Conservation (phyloP, 2,797 vertebrate genomes). For the Trematomus bernacchii region DNA sequence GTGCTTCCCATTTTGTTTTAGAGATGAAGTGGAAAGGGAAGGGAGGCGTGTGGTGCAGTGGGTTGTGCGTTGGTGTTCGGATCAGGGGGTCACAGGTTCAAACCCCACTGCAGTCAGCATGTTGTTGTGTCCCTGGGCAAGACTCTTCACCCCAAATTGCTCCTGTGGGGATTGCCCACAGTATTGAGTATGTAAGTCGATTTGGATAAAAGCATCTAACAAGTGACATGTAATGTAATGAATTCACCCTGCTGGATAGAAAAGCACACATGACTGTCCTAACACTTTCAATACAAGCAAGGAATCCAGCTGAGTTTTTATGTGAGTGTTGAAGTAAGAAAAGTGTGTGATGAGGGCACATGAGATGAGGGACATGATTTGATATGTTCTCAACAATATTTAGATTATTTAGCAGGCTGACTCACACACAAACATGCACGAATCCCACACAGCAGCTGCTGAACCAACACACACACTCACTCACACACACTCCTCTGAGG, state of each 20-base stretch:
- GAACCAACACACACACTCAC: conserved; percentile 18
- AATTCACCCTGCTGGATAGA: neutral
- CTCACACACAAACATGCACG: conserved; percentile 47
- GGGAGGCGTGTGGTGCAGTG: no score
- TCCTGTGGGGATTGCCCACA: no score
- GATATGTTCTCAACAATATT: conserved; percentile 29
- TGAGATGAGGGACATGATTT: conserved; percentile 28
- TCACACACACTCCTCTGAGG: conserved; percentile 47
- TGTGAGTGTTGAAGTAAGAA: neutral
- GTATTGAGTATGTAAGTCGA: no score
- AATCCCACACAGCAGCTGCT: conserved; percentile 40
- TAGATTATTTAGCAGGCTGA: conserved; percentile 41
- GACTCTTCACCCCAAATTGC: no score
- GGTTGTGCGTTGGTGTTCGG: no score
- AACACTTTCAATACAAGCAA: neutral
- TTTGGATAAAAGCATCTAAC: no score
- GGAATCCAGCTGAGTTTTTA: neutral
- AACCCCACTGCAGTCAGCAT: no score
- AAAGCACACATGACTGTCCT: neutral
- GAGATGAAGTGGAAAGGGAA: no score
- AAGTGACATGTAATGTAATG: no score
- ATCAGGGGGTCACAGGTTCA: no score
- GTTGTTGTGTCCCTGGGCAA: no score
- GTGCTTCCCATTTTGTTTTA: no score
- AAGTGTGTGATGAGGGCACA: conserved; percentile 15